A percentile compares a stretch with the other conserved stretches of the same genome.
These are phyloP conservation scores for Ailuropoda melanoleuca DNA, from an alignment of 2,113 vertebrate genomes.

Conservation along the genomic window DNA sequence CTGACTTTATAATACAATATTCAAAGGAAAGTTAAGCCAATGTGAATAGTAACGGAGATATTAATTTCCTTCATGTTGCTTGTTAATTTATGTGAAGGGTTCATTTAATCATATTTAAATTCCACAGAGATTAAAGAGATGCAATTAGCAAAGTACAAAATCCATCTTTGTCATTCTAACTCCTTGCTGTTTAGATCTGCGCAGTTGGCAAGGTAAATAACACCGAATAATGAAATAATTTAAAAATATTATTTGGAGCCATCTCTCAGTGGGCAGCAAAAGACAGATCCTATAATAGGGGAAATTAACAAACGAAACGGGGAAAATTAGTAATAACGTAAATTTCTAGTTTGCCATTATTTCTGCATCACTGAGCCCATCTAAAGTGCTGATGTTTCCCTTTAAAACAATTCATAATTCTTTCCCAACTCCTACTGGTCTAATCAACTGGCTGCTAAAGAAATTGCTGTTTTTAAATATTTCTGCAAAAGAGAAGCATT, in stretches of 20 bases:
- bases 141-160: constrained; percentile 17
- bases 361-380: constrained; percentile 21
- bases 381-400: neutral
- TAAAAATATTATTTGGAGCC: constrained; percentile 36
- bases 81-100: constrained; percentile 38
- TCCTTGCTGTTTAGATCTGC: neutral
- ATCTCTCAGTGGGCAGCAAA: constrained; percentile 15
- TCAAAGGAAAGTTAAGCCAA: constrained; percentile 40
- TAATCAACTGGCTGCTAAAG: neutral
- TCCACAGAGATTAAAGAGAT: constrained; percentile 57
- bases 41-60: neutral
- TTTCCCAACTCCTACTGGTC: neutral
- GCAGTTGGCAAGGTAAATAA: constrained; percentile 55
- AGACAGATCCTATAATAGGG: neutral
- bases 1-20: constrained; percentile 23
- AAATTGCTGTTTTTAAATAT: neutral
- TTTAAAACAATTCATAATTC: constrained; percentile 41
- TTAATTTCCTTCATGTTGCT: constrained; percentile 40
- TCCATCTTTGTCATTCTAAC: constrained; percentile 41
- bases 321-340: constrained; percentile 57
- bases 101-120: constrained; percentile 55
- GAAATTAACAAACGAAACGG: constrained; percentile 65
- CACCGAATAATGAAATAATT: constrained; percentile 58
- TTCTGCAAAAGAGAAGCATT: neutral
- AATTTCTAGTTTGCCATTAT: constrained; percentile 22